These are phyloP conservation scores for Ernsta delagoae DNA, from an alignment of 2,888 invertebrate genomes.

Conservation along the genomic window DNA sequence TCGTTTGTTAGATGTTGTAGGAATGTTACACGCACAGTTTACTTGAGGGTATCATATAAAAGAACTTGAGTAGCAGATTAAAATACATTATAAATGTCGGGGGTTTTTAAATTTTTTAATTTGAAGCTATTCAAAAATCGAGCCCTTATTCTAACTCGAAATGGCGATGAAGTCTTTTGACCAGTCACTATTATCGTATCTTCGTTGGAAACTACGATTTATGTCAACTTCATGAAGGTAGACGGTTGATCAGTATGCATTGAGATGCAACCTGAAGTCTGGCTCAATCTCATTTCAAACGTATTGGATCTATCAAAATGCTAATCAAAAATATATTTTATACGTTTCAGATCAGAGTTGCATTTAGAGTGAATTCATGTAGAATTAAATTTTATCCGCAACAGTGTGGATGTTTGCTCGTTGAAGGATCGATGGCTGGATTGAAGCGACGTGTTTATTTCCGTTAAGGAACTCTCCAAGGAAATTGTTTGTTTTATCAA, in stretches of 20 bases:
- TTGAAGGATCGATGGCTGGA: conserved; percentile 17
- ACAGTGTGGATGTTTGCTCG: conserved; percentile 14
- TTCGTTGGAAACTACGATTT: background rate
- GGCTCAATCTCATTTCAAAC: conserved; percentile 21
- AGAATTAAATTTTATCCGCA: conserved; percentile 27
- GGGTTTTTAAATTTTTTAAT: too few species aligned
- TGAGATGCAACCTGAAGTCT: conserved; percentile 22
- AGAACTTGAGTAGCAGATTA: too few species aligned
- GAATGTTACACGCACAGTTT: too few species aligned
- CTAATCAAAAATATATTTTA: conserved; percentile 32
- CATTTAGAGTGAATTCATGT: conserved; percentile 13
- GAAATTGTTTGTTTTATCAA: conserved; percentile 11
- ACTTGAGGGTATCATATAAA: too few species aligned
- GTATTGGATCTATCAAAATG: conserved; percentile 30
- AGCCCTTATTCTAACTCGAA: too few species aligned
- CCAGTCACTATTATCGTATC: too few species aligned
- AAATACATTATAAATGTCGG: too few species aligned
- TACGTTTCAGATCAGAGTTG: conserved; percentile 10
- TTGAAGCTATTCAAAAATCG: too few species aligned
- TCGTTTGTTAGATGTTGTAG: too few species aligned
- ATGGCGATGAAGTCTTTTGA: too few species aligned
- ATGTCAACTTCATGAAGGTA: background rate
- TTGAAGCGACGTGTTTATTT: conserved; percentile 20
- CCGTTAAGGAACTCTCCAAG: conserved; percentile 6
- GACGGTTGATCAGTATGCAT: conserved; percentile 17